Evolutionary conservation across 2,113 vertebrate genomes (phyloP).

Genomic region (Pachyramphus minor): DNA sequence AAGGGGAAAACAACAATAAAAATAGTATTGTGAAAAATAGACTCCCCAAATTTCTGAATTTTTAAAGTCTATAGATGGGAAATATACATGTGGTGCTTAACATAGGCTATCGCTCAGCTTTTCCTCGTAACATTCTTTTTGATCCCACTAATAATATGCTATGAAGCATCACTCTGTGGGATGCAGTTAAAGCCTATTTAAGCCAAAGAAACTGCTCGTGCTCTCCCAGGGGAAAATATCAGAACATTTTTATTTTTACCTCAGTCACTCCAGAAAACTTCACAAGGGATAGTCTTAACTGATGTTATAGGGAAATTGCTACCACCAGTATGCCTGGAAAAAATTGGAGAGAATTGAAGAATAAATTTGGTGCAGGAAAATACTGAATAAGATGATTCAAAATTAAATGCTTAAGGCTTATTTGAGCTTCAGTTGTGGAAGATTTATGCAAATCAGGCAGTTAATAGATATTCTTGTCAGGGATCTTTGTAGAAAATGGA

Average conservation of each 20-base stretch:
- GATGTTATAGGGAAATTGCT: conserved; percentile 33
- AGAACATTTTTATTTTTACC: conserved; percentile 74
- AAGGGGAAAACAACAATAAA: background rate
- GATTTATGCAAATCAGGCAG: conserved; percentile 6
- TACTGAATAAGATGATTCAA: background rate
- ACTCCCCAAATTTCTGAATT: background rate
- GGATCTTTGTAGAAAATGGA: conserved; percentile 8
- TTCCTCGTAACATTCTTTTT: conserved; percentile 62
- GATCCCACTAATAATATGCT: conserved; percentile 69
- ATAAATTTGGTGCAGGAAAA: conserved; percentile 16
- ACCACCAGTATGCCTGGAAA: conserved; percentile 37
- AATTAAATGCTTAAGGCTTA: conserved; percentile 43
- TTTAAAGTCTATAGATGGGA: conserved; percentile 7
- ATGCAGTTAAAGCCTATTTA: conserved; percentile 70
- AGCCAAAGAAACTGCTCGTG: conserved; percentile 58
- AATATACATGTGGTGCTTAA: background rate
- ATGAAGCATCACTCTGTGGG: conserved; percentile 67
- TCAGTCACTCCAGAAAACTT: conserved; percentile 68
- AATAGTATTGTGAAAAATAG: background rate
- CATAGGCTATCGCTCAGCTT: background rate
- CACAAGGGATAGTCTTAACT: conserved; percentile 10
- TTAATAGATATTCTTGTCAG: conserved; percentile 42
- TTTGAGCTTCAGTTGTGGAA: background rate
- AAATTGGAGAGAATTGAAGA: conserved; percentile 17
- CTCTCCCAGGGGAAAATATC: conserved; percentile 66